Evolutionary conservation across 1,140 invertebrate species (phyloP), one percentile per base, ranked within the genome.

Genomic region (Thaumatotibia leucotreta): DNA sequence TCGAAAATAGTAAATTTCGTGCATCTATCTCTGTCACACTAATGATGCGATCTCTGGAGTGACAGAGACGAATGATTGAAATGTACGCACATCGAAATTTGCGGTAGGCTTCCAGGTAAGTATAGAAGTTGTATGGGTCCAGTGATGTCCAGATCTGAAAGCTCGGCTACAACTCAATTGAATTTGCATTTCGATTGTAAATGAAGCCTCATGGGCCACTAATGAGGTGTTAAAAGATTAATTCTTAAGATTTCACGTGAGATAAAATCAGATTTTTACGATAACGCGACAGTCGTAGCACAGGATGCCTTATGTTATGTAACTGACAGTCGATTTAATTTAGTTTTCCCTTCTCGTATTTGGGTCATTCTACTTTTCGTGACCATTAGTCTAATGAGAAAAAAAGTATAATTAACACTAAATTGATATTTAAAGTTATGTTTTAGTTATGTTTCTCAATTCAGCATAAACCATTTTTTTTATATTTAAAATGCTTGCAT

Each of bases 111-210:
- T n/a, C n/a, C n/a, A n/a, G n/a, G n/a, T n/a, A n/a, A n/a, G n/a
- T 79, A 82, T 69, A 75, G 75, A 77, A 77, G 78, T 79, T 83
- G 81, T 86, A 86, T 85, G 80, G 78, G 61, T 61, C 66, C 64
- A 68, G 64, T 69, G 66, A 75, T 77, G 77, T 67, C 68, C 63
- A 64, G 73, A 86, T 81, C 68, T 75, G 77, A 83, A 89, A 76
- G 84, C 82, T 84, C 74, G 76, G 71, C 61, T 76, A 77, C 68
- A 72, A 69, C 72, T 79, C 76, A 68, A 76, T 73, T 70, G 70
- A 77, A 86, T 89, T 87, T 89, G 83, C 87, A 89, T 89, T 83
- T 85, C 72, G 77, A 83, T 83, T 86, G 80, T 88, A 77, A 86
- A 88, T 77, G 74, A 80, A 75, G 77, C 58, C 64, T 74, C 64